phyloP scores from a whole-genome alignment of 2,888 invertebrate species.

The Chrysina gloriosa region DNA sequence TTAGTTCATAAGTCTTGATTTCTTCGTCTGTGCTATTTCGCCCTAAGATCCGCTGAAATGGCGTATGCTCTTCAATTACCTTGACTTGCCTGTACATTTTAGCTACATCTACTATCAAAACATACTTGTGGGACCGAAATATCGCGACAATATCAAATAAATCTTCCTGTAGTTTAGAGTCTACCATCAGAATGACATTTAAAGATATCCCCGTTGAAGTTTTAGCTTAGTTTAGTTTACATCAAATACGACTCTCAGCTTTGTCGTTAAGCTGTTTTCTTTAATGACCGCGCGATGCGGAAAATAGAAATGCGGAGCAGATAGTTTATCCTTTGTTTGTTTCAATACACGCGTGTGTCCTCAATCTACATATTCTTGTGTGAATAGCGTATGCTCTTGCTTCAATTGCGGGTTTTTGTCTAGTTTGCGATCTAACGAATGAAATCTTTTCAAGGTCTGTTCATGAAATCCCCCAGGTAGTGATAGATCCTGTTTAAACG shows the following conservation, averaged over 20 bases:
- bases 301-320: too few relatives aligned
- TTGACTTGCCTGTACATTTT: constrained; percentile 51
- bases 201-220: constrained; percentile 21
- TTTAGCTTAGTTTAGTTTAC: constrained; percentile 15
- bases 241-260: not conserved
- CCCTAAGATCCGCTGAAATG: constrained; percentile 51
- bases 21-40: constrained; percentile 39
- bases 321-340: too few relatives aligned
- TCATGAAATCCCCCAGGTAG: not conserved
- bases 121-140: constrained; percentile 18
- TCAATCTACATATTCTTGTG: too few relatives aligned
- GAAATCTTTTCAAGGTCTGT: not conserved
- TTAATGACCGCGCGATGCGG: too few relatives aligned
- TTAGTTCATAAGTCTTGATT: constrained; percentile 41
- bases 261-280: too few relatives aligned
- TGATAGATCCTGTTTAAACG: not conserved
- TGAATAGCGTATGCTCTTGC: too few relatives aligned
- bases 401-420: too few relatives aligned
- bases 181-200: constrained; percentile 16
- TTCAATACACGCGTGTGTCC: too few relatives aligned
- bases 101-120: constrained; percentile 12
- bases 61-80: constrained; percentile 46
- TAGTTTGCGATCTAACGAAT: constrained; percentile 1
- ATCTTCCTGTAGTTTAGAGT: constrained; percentile 30
- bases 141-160: constrained; percentile 10